These are phyloP conservation scores for Anser cygnoides DNA, from an alignment of 2,113 vertebrate species.

Conservation along the genomic window DNA sequence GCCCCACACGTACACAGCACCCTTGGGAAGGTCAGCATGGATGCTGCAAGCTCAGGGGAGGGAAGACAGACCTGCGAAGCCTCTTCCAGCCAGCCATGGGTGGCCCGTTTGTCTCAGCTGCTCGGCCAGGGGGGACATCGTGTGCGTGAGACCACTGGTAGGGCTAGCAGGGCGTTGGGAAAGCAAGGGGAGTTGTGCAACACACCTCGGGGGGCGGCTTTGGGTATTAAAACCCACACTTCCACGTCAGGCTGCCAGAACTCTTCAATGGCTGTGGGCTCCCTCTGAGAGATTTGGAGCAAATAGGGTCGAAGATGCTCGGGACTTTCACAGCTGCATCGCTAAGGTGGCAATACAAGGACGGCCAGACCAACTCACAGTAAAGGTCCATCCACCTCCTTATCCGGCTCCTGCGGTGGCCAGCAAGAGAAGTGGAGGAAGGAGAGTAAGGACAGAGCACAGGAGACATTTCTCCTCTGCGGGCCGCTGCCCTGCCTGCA, in stretches of 20 bases:
- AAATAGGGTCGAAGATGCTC: neutral
- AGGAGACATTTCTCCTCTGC: neutral
- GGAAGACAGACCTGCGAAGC: neutral
- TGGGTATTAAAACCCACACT: neutral
- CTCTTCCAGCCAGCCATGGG: neutral
- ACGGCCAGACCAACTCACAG: neutral
- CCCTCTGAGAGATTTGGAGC: neutral
- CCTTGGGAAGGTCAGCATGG: neutral
- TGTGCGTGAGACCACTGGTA: neutral
- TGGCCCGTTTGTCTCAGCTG: neutral
- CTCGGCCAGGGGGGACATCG: fast-evolving
- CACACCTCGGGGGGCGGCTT: neutral
- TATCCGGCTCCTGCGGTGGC: neutral
- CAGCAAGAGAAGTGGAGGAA: neutral
- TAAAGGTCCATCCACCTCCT: neutral
- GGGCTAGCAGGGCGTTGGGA: neutral
- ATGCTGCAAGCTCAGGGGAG: neutral
- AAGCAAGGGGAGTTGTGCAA: neutral
- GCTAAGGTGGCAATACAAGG: neutral
- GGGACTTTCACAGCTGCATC: neutral
- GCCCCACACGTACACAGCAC: neutral
- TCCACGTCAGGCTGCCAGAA: neutral
- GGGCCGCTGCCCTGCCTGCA: neutral
- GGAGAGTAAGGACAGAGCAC: neutral
- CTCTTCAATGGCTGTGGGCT: neutral